These are phyloP conservation scores for Pristionchus maxplancki DNA, from an alignment of 2,888 invertebrate genomes.

Conservation along the genomic window DNA sequence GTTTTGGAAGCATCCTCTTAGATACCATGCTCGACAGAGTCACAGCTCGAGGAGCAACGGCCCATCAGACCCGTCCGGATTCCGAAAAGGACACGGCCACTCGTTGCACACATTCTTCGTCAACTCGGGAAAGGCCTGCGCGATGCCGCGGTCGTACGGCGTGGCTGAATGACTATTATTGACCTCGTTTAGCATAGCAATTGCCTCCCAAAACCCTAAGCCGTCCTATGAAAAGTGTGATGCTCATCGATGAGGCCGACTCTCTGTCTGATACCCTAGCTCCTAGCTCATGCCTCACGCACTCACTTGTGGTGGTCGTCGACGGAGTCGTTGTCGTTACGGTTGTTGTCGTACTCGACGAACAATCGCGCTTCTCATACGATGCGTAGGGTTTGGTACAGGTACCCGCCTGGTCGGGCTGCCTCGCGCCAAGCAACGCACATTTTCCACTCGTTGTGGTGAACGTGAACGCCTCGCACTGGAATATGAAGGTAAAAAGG, in stretches of 20 bases:
- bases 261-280: no score
- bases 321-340: neutral
- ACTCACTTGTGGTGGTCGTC: neutral
- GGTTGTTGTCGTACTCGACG: neutral
- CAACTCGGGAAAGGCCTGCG: neutral
- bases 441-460: neutral
- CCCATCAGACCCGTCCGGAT: neutral
- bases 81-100: neutral
- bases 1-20: no score
- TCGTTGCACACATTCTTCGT: neutral
- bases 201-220: no score
- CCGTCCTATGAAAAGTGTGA: no score
- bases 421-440: neutral
- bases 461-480: neutral
- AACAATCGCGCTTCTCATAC: neutral
- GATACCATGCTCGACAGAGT: no score
- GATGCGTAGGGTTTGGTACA: neutral
- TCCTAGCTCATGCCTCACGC: no score
- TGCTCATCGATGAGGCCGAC: no score
- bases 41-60: no score
- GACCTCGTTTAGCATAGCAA: no score
- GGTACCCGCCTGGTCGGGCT: neutral
- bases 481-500: neutral
- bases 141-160: neutral
- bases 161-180: neutral